Percentiles rank a stretch among this genome's conserved stretches.
phyloP scores from a whole-genome alignment of 2,888 invertebrate genomes.

The Eupithecia subumbrata region DNA sequence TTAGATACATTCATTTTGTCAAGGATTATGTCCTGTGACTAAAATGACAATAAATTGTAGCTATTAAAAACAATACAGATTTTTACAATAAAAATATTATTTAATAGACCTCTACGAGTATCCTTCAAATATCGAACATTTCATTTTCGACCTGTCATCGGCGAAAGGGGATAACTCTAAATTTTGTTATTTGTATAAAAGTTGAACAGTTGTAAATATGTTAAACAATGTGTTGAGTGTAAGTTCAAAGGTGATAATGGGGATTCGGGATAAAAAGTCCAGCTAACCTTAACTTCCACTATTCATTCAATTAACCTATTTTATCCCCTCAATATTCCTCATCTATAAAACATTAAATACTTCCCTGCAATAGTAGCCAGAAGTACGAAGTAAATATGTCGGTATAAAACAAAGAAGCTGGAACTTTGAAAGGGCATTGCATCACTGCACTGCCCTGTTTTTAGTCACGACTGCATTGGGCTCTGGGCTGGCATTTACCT shows the following conservation, averaged over 20 bases:
- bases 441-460: constrained; percentile 56
- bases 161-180: background rate
- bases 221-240: background rate
- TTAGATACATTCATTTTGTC: constrained; percentile 38
- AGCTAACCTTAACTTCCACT: background rate
- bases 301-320: no score
- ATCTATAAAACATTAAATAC: no score
- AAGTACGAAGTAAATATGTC: background rate
- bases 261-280: background rate
- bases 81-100: background rate
- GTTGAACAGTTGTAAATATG: background rate
- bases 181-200: background rate
- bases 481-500: constrained; percentile 63
- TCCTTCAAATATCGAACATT: background rate
- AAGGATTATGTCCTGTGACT: constrained; percentile 32
- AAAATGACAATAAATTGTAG: background rate
- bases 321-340: no score
- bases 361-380: background rate
- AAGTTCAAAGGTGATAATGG: background rate
- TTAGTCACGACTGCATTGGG: constrained; percentile 71
- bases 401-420: constrained; percentile 27
- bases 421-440: constrained; percentile 51
- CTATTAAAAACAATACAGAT: background rate
- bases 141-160: no score
- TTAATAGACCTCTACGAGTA: background rate